A percentile compares a stretch with the other conserved stretches of the same genome.
Evolutionary conservation across 1,140 invertebrate species (phyloP).

Genomic region (Drosophila leontia): DNA sequence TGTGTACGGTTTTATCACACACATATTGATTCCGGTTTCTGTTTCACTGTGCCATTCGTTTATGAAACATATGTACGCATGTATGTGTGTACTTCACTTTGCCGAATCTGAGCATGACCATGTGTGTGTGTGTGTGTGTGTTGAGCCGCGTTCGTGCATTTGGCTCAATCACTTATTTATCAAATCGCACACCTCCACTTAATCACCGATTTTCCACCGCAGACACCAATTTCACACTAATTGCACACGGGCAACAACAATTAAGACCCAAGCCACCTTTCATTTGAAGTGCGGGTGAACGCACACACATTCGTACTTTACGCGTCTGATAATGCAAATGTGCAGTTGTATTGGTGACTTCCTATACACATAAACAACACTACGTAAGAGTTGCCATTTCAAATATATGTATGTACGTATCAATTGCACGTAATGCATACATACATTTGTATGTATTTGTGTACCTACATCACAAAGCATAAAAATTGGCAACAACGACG

Average conservation of each 20-base stretch:
- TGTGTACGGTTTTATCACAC: constrained; percentile 31
- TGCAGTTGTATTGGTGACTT: constrained; percentile 14
- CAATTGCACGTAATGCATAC: constrained; percentile 24
- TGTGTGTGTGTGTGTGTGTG: constrained; percentile 4
- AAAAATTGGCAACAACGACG: constrained; percentile 16
- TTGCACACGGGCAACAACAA: constrained; percentile 43
- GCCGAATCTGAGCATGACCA: constrained; percentile 16
- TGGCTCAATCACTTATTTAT: constrained; percentile 32
- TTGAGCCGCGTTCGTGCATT: constrained; percentile 17
- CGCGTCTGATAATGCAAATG: constrained; percentile 21
- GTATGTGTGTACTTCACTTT: constrained; percentile 5
- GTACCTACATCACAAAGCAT: constrained; percentile 31
- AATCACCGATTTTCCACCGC: constrained; percentile 43
- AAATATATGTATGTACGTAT: constrained; percentile 10
- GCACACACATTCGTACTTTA: constrained; percentile 3
- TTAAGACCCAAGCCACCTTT: constrained; percentile 37
- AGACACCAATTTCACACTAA: constrained; percentile 55
- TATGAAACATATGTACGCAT: constrained; percentile 9
- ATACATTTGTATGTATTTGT: constrained; percentile 24
- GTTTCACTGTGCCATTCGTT: constrained; percentile 60
- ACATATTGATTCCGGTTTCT: constrained; percentile 52
- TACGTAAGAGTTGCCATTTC: constrained; percentile 56
- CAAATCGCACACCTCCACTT: constrained; percentile 62
- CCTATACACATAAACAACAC: constrained; percentile 36
- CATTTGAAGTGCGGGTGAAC: constrained; percentile 17